phyloP scores from a whole-genome alignment of 2,113 vertebrate species.

The Poecilia latipinna region DNA sequence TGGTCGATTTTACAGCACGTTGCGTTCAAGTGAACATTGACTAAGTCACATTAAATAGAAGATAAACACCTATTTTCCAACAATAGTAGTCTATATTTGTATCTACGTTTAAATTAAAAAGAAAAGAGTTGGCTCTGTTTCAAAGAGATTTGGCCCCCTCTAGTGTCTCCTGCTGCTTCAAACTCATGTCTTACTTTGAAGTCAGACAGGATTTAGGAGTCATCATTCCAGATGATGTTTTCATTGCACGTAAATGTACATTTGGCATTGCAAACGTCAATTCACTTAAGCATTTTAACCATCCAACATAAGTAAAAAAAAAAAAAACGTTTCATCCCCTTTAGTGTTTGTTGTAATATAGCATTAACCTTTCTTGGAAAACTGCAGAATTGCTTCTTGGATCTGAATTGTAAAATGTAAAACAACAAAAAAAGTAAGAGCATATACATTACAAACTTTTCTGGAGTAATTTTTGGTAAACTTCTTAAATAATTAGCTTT shows the following conservation, averaged over 20 bases:
- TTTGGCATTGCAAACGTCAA: too few relatives aligned
- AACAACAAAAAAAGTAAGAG: background rate
- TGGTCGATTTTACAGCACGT: conserved; percentile 11
- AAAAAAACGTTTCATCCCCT: too few relatives aligned
- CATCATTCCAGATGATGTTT: background rate
- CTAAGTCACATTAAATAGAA: too few relatives aligned
- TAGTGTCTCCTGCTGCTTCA: conserved; percentile 17
- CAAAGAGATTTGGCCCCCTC: conserved; percentile 40
- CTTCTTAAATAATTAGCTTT: background rate
- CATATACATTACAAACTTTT: background rate
- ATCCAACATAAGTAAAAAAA: too few relatives aligned
- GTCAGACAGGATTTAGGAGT: background rate
- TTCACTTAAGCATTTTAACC: too few relatives aligned
- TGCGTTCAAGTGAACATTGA: background rate
- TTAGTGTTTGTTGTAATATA: too few relatives aligned
- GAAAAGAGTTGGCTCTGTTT: background rate
- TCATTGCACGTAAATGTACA: background rate
- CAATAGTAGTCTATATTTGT: background rate
- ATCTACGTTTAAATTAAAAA: background rate
- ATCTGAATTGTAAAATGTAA: too few relatives aligned
- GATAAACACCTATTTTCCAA: background rate
- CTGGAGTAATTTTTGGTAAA: background rate
- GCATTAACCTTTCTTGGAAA: too few relatives aligned
- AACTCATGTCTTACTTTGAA: background rate
- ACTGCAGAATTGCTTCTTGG: too few relatives aligned